Conservation (phyloP, 2,797 vertebrate genomes). For the Pterois miles region DNA sequence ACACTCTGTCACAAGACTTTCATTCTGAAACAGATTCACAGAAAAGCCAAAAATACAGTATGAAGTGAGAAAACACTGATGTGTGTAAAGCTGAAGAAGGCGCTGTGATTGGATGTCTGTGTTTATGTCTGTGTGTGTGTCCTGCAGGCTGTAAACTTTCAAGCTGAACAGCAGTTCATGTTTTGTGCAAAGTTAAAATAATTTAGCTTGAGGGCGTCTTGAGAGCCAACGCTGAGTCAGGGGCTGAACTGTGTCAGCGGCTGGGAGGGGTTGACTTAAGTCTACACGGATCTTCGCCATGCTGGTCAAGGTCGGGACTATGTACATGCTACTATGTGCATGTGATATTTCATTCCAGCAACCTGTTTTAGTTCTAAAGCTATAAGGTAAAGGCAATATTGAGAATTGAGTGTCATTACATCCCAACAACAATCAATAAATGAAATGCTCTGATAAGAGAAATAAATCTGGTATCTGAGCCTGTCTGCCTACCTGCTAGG, state of each 20-base stretch:
- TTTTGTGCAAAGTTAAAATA: constrained; percentile 33
- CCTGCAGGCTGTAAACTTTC: constrained; percentile 16
- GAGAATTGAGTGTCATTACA: background rate
- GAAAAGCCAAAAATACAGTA: background rate
- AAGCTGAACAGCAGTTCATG: constrained; percentile 35
- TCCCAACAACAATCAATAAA: too few relatives aligned
- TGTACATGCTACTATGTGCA: too few relatives aligned
- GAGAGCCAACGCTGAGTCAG: constrained; percentile 33
- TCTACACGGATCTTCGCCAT: background rate
- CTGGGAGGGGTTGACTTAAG: background rate
- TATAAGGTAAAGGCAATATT: background rate
- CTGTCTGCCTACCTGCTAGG: too few relatives aligned
- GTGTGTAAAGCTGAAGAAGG: background rate
- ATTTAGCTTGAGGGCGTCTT: constrained; percentile 28
- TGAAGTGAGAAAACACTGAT: background rate
- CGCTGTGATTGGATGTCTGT: constrained; percentile 5
- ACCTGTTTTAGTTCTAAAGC: background rate
- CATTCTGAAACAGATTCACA: constrained; percentile 1
- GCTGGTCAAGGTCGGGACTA: background rate
- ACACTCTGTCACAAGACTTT: constrained; percentile 3
- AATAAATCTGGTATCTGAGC: too few relatives aligned
- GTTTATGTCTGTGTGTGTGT: background rate
- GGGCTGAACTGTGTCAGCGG: background rate
- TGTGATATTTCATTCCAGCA: background rate
- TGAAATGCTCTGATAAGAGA: too few relatives aligned